These are phyloP conservation scores for Melospiza georgiana DNA, from an alignment of 2,113 vertebrate species.

Conservation along the genomic window DNA sequence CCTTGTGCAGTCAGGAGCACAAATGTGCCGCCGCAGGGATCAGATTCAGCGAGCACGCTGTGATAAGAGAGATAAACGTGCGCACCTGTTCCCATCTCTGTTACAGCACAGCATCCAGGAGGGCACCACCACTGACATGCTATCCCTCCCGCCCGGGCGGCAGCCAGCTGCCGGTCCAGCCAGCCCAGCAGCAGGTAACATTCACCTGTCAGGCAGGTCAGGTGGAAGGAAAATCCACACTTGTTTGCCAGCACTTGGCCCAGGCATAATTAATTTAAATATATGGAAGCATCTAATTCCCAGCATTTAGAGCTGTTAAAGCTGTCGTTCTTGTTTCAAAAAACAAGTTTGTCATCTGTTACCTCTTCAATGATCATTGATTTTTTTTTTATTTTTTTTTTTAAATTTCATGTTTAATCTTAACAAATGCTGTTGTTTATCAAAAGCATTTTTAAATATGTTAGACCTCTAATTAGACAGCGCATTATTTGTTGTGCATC, in stretches of 20 bases:
- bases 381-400: too few relatives aligned
- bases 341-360: not conserved
- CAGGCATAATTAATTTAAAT: not conserved
- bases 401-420: not conserved
- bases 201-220: not conserved
- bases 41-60: fast-evolving
- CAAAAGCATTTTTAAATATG: not conserved
- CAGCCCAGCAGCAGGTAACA: not conserved
- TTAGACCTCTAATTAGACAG: not conserved
- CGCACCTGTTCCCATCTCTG: fast-evolving
- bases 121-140: not conserved
- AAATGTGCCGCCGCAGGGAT: not conserved
- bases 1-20: fast-evolving
- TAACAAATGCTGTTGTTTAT: not conserved
- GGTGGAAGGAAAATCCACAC: not conserved
- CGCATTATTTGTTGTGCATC: not conserved
- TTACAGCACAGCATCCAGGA: not conserved
- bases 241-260: not conserved
- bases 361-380: not conserved
- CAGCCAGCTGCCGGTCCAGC: not conserved
- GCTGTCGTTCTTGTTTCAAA: not conserved
- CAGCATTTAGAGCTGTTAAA: not conserved
- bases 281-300: not conserved
- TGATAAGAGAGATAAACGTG: not conserved
- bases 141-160: fast-evolving